Percentiles rank a stretch among this genome's conserved stretches.
Conservation (phyloP, 2,797 vertebrate genomes). For the Rousettus madagascariensis region DNA sequence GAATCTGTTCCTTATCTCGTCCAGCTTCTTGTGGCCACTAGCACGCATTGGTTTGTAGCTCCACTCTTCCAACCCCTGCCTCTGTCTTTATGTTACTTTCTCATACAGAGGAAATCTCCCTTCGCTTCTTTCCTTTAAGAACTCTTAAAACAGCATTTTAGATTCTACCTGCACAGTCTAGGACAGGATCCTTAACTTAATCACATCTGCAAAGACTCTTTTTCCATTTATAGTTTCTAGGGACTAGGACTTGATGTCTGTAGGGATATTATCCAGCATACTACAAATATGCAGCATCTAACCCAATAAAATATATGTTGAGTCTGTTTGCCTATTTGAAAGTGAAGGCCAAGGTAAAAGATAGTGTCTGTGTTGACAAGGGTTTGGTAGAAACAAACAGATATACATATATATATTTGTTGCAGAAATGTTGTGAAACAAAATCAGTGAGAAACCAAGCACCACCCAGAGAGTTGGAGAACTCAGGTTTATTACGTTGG, state of each 20-base stretch:
- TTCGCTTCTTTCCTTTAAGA: background rate
- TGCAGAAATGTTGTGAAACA: no score
- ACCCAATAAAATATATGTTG: background rate
- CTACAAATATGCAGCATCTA: background rate
- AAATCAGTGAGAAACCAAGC: no score
- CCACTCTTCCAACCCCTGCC: background rate
- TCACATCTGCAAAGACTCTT: background rate
- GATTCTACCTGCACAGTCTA: background rate
- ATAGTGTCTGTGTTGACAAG: background rate
- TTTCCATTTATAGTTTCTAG: background rate
- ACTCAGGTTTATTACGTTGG: no score
- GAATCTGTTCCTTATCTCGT: background rate
- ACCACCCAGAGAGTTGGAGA: no score
- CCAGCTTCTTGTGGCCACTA: background rate
- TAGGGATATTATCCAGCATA: background rate
- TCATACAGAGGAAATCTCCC: background rate
- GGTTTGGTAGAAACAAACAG: background rate
- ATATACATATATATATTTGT: background rate
- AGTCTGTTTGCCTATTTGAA: constrained; percentile 6
- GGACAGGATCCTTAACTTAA: background rate
- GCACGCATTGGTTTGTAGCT: background rate
- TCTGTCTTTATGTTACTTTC: background rate
- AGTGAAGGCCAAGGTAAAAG: background rate
- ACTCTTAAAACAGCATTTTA: background rate
- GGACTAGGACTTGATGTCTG: background rate